Base-by-base conservation (phyloP, 2,797 vertebrate genomes). In the Momotus momota region DNA sequence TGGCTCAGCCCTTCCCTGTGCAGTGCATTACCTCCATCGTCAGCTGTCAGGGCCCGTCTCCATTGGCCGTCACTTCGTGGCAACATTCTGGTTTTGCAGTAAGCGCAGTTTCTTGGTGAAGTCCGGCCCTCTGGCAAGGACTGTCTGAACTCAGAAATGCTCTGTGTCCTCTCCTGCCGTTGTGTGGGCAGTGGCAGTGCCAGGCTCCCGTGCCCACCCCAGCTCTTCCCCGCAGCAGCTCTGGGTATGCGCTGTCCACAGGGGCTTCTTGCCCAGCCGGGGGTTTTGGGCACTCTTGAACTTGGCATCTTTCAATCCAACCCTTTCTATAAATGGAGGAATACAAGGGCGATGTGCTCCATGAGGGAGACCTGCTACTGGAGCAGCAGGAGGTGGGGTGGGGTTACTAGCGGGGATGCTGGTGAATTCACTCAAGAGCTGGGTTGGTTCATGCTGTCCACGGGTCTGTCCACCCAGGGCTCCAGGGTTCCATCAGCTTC, bases 31-130 rank as follows among this genome's bases (percentile, higher is more conserved):
- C 25, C 49, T 38, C 43, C 12, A 31, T 14, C 4, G 0, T 43
- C 12, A 38, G 23, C 65, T 2, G 2, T 0, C 1, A 25, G 51
- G 29, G 31, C 51, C 1, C 0, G 3, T 54, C 83, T 73, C 46
- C 70, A 48, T 17, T 86, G 86, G 81, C 10, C 57, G 13, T 13
- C 41, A 0, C 54, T 67, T 49, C 40, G 40, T 1, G 5, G 51
- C 48, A 22, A 8, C 0, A 1, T 25, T 65, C 87, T 66, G 86
- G 35, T 33, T 86, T 65, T 81, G 72, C 78, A 78, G 7, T 77
- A 40, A 90, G 38, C 4, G 2, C 49, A 67, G 65, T 45, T 88
- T 81, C 60, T 55, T 69, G 74, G 46, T 5, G 1, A 74, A 40
- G 64, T 92, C 35, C 8, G 0, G 5, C 21, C 33, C 38, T 38